These are phyloP conservation scores for Hedya salicella DNA, from an alignment of 2,888 invertebrate species.

Conservation along the genomic window DNA sequence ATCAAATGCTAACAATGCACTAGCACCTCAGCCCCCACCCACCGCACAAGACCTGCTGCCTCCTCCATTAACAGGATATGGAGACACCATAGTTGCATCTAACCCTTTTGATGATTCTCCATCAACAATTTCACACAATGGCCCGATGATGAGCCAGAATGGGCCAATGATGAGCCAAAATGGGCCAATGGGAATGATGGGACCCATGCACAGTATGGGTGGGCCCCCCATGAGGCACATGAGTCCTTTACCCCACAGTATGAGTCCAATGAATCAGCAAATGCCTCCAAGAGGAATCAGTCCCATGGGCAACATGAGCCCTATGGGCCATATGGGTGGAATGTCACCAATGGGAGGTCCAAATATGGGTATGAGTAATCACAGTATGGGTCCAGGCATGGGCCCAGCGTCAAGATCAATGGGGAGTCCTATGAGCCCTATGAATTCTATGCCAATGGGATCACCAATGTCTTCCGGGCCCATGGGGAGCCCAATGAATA, in stretches of 20 bases:
- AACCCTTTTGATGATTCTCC: conserved; percentile 98
- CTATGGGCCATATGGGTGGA: conserved; percentile 88
- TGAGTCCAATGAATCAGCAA: conserved; percentile 87
- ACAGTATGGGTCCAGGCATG: conserved; percentile 86
- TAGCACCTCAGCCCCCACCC: conserved; percentile 88
- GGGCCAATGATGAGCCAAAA: conserved; percentile 89
- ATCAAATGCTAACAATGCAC: conserved; percentile 87
- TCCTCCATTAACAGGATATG: conserved; percentile 95
- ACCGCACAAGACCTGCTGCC: conserved; percentile 92
- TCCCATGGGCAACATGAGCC: conserved; percentile 90
- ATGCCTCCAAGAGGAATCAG: conserved; percentile 87
- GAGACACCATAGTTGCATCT: conserved; percentile 96
- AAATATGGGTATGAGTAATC: conserved; percentile 87
- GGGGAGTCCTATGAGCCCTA: conserved; percentile 90
- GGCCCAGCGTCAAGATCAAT: conserved; percentile 85
- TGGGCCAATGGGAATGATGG: conserved; percentile 88
- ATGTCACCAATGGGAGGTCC: conserved; percentile 90
- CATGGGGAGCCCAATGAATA: conserved; percentile 90
- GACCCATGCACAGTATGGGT: conserved; percentile 86
- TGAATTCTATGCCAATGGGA: conserved; percentile 90
- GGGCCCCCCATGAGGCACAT: conserved; percentile 88
- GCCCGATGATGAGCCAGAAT: conserved; percentile 86
- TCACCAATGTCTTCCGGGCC: conserved; percentile 88
- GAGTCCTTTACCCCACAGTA: conserved; percentile 85
- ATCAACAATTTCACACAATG: conserved; percentile 85